Percentiles rank a stretch among this genome's conserved stretches.
Conservation (phyloP, 2,888 invertebrate species). For the Pseudeuparius sepicola region DNA sequence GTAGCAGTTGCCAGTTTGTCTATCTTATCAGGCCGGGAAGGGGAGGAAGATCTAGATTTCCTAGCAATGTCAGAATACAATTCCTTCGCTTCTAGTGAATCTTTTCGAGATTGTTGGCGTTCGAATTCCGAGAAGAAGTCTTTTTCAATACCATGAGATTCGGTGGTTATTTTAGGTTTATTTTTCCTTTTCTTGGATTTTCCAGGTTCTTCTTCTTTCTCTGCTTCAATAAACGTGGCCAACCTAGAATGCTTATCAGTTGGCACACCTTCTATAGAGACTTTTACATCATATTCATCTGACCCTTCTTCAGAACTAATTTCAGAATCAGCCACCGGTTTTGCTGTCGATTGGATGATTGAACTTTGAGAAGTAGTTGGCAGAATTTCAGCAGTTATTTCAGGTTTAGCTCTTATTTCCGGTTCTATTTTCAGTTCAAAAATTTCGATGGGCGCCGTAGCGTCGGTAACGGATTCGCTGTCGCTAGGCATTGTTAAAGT, state of each 20-base stretch:
- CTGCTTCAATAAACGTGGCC: slow-evolving; percentile 26
- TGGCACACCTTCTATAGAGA: slow-evolving; percentile 26
- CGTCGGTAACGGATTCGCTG: slow-evolving; percentile 20
- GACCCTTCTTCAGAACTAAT: slow-evolving; percentile 9
- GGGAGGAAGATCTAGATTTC: slow-evolving; percentile 31
- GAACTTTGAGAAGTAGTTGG: background rate
- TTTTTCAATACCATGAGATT: slow-evolving; percentile 21
- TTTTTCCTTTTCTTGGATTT: slow-evolving; percentile 24
- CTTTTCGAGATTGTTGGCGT: slow-evolving; percentile 26
- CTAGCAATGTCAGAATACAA: slow-evolving; percentile 32
- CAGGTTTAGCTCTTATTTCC: background rate
- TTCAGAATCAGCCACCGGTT: slow-evolving; percentile 10
- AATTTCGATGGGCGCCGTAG: too few species aligned
- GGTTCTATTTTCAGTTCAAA: too few species aligned
- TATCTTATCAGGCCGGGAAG: slow-evolving; percentile 9
- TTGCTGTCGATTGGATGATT: slow-evolving; percentile 3
- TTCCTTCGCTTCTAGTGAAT: slow-evolving; percentile 27
- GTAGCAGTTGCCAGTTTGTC: slow-evolving; percentile 10
- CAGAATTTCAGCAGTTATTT: slow-evolving; percentile 10
- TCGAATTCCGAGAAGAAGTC: slow-evolving; percentile 30
- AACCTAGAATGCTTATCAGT: slow-evolving; percentile 24
- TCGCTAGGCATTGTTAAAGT: slow-evolving; percentile 45
- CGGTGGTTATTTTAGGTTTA: slow-evolving; percentile 17
- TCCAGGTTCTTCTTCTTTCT: slow-evolving; percentile 22
- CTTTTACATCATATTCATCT: slow-evolving; percentile 31